phyloP scores from a whole-genome alignment of 2,113 vertebrate species.

The Xenopus laevis region DNA sequence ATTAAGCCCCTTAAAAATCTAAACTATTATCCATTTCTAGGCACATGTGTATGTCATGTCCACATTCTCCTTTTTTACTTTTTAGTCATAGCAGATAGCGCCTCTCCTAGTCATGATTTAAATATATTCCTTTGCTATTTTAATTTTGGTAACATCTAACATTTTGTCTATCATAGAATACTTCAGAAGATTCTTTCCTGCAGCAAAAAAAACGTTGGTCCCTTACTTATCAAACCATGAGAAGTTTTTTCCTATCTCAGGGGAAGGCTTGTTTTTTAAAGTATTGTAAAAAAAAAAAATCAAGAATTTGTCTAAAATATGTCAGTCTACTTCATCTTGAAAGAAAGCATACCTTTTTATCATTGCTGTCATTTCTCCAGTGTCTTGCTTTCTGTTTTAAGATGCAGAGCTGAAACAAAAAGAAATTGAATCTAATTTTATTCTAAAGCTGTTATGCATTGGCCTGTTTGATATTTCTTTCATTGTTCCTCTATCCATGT shows the following conservation, averaged over 20 bases:
- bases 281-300: constrained; percentile 13
- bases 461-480: constrained; percentile 21
- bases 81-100: background rate
- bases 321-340: constrained; percentile 34
- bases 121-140: background rate
- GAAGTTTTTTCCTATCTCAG: constrained; percentile 19
- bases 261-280: constrained; percentile 19
- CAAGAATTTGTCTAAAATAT: constrained; percentile 28
- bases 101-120: background rate
- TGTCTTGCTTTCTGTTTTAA: constrained; percentile 19
- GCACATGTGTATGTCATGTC: background rate
- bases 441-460: constrained; percentile 14
- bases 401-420: constrained; percentile 16
- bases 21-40: background rate
- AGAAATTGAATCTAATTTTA: constrained; percentile 19
- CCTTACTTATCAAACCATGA: constrained; percentile 21
- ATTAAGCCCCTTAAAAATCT: background rate
- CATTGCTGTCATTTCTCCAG: constrained; percentile 29
- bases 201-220: background rate
- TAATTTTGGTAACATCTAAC: constrained; percentile 1
- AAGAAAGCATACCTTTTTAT: constrained; percentile 30
- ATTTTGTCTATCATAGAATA: background rate
- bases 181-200: background rate
- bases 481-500: constrained; percentile 29
- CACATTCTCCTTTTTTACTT: background rate